Evolutionary conservation across 2,113 vertebrate genomes (phyloP).

Genomic region (Dasypus novemcinctus): DNA sequence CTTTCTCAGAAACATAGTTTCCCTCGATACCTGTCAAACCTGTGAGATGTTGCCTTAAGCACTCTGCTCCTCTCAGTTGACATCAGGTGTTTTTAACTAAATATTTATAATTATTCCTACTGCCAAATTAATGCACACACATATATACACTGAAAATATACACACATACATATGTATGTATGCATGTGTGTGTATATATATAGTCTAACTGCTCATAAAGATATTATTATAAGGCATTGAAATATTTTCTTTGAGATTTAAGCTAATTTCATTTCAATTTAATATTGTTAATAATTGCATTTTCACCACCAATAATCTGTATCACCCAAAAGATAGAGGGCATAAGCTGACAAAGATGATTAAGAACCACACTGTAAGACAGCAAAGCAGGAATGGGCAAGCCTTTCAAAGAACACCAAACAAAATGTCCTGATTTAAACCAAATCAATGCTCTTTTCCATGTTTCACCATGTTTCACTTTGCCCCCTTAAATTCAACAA

Average conservation of each 20-base stretch:
- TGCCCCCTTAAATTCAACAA: neutral
- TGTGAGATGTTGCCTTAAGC: neutral
- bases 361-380: neutral
- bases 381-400: neutral
- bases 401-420: neutral
- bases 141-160: neutral
- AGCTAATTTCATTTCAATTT: neutral
- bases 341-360: neutral
- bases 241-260: neutral
- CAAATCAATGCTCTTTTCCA: neutral
- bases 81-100: neutral
- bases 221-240: neutral
- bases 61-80: neutral
- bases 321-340: neutral
- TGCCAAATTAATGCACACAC: neutral
- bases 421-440: neutral
- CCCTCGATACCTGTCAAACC: neutral
- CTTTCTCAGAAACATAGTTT: neutral
- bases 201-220: neutral
- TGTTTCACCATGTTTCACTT: neutral
- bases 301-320: neutral
- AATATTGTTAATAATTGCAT: neutral
- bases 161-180: neutral
- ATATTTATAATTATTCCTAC: neutral
- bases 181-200: neutral